Evolutionary conservation across 2,888 invertebrate genomes (phyloP).

Genomic region (Megamerina dolium): DNA sequence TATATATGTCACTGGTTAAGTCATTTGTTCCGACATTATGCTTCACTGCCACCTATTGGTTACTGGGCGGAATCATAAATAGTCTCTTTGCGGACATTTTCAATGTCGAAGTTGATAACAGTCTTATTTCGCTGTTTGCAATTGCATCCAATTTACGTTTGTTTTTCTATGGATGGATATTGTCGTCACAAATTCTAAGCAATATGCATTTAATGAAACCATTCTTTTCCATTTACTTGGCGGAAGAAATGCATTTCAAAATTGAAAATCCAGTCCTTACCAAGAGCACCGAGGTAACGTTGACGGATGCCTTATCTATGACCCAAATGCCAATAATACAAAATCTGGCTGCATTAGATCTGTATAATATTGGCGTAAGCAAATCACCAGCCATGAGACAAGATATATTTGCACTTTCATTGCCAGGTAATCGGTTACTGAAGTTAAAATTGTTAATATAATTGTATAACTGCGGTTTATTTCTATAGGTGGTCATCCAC

Average conservation of each 20-base stretch:
- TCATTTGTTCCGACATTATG: conserved; percentile 60
- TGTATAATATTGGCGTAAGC: conserved; percentile 56
- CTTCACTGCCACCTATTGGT: conserved; percentile 58
- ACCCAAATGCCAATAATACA: conserved; percentile 59
- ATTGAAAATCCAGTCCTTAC: conserved; percentile 47
- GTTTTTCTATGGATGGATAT: conserved; percentile 63
- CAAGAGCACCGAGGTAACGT: conserved; percentile 46
- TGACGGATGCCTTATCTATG: conserved; percentile 57
- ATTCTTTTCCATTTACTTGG: conserved; percentile 64
- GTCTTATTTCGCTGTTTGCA: conserved; percentile 40
- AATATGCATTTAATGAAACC: conserved; percentile 66
- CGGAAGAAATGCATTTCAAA: conserved; percentile 63
- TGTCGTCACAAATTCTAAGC: conserved; percentile 62
- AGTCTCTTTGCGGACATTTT: conserved; percentile 53
- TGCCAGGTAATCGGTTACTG: conserved; percentile 53
- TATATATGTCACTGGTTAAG: conserved; percentile 56
- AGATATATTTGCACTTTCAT: conserved; percentile 66
- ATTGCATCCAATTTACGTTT: conserved; percentile 41
- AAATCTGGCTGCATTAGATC: conserved; percentile 70
- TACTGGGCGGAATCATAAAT: conserved; percentile 56
- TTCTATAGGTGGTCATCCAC: conserved; percentile 65
- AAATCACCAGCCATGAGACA: conserved; percentile 57
- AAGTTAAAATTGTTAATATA: not conserved
- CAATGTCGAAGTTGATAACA: conserved; percentile 45
- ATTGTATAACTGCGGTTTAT: not conserved